Evolutionary conservation across 2,113 vertebrate species (phyloP), one percentile per base, ranked within the genome.

Genomic region (Paramormyrops kingsleyae): DNA sequence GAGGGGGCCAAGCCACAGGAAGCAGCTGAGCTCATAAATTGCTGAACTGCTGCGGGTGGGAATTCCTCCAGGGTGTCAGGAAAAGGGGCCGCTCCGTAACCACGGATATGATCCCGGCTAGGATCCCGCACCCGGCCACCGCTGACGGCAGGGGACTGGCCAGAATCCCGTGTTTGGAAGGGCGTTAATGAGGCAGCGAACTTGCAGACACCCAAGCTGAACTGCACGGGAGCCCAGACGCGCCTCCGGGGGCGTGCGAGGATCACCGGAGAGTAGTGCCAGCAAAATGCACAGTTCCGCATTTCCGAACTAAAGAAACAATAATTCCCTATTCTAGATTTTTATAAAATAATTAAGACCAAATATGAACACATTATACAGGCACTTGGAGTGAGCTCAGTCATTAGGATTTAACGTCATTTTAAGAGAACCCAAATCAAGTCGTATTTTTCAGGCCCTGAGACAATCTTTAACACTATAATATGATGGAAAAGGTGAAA

Each of bases 261-360:
- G 5, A 17, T 5, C n/a, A 19, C n/a, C 59, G 1, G 8, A 3
- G n/a, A 70, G 62, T 35, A 19, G 1, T 2, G 31, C 74, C 4
- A 7, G 12, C 35, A 17, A 19, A 80, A 80, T 80, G 35, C 15
- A 9, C 35, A 19, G 5, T 42, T 92, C 91, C 91, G 92, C 92
- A 94, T 92, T 94, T 91, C 91, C 88, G 70, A 94, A 92, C 93
- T 91, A 91, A 27, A 87, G 85, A 92, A 52, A 92, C 94, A 94
- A 95, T 95, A 94, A 95, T 95, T 95, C 95, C 94, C 95, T 91
- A 93, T 93, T 92, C 93, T 56, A 19, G 13, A 56, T 56, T 35
- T 88, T 46, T 66, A 24, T 7, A 6, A n/a, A 24, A 59, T 42
- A 88, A 59, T 44, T 19, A 24, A 66, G 21, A 24, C 56, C 27